Evolutionary conservation across 2,113 vertebrate species (phyloP).

Genomic region (Paramisgurnus dabryanus): DNA sequence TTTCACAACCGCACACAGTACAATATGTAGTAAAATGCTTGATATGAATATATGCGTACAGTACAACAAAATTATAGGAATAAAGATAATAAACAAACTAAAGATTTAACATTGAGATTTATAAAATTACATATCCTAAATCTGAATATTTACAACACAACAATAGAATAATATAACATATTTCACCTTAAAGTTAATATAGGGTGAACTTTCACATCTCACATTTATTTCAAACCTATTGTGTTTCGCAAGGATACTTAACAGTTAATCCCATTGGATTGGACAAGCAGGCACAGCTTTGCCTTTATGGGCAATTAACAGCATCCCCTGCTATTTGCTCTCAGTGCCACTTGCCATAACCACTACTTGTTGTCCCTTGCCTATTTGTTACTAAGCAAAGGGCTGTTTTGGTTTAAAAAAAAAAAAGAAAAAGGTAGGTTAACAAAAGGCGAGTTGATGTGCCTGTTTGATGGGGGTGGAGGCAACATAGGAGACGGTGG

Average conservation of each 20-base stretch:
- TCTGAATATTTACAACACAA: too few relatives aligned
- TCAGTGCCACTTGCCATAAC: slow-evolving; percentile 31
- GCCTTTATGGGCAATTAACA: slow-evolving; percentile 51
- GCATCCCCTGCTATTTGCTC: slow-evolving; percentile 33
- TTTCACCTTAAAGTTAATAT: neutral
- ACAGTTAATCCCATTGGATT: slow-evolving; percentile 35
- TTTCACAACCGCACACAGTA: too few relatives aligned
- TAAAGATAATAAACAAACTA: too few relatives aligned
- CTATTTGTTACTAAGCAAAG: slow-evolving; percentile 47
- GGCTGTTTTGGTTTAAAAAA: neutral
- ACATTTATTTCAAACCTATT: slow-evolving; percentile 17
- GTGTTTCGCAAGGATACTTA: slow-evolving; percentile 41
- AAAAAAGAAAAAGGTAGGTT: slow-evolving; percentile 16
- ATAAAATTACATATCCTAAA: too few relatives aligned
- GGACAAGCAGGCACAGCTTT: slow-evolving; percentile 42
- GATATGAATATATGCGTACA: too few relatives aligned
- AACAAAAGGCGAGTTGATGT: slow-evolving; percentile 44
- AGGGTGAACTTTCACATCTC: neutral
- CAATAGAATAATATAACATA: neutral
- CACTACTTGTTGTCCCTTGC: slow-evolving; percentile 45
- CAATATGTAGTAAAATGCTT: too few relatives aligned
- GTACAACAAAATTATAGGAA: too few relatives aligned
- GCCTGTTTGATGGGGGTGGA: slow-evolving; percentile 22
- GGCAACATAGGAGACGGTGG: slow-evolving; percentile 22
- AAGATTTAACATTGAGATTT: too few relatives aligned